Evolutionary conservation across 1,140 invertebrate species (phyloP).

Genomic region (Drosophila paulistorum): DNA sequence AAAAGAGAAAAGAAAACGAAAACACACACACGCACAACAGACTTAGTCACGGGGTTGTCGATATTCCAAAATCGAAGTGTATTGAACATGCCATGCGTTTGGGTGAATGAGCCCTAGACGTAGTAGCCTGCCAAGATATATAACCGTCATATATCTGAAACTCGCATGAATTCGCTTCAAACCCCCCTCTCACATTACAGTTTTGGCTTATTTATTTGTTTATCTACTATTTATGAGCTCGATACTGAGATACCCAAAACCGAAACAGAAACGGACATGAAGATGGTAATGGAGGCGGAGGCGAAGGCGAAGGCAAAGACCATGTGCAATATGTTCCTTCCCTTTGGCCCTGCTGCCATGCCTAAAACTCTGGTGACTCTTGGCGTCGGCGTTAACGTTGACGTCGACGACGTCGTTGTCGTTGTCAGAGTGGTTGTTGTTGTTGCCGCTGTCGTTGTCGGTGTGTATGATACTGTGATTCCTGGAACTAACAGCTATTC

Average conservation of each 20-base stretch:
- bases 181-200: constrained; percentile 24
- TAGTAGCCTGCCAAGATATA: constrained; percentile 60
- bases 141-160: constrained; percentile 65
- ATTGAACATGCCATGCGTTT: constrained; percentile 42
- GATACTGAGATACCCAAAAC: constrained; percentile 14
- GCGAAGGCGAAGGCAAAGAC: constrained; percentile 16
- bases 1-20: background rate
- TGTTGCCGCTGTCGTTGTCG: constrained; percentile 13
- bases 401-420: constrained; percentile 8
- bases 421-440: constrained; percentile 20
- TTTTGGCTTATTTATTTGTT: constrained; percentile 75
- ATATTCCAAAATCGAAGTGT: constrained; percentile 53
- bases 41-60: constrained; percentile 4
- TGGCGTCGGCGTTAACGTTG: constrained; percentile 38
- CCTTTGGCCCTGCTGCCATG: constrained; percentile 36
- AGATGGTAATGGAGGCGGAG: background rate
- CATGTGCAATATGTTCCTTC: constrained; percentile 40
- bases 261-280: background rate
- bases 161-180: background rate
- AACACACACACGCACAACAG: background rate
- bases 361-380: constrained; percentile 42
- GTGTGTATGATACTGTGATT: constrained; percentile 61
- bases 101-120: constrained; percentile 12
- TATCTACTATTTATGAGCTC: constrained; percentile 75
- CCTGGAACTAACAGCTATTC: constrained; percentile 83